These are phyloP conservation scores for Antheraea mylitta DNA, from an alignment of 1,140 invertebrate genomes.

Conservation along the genomic window DNA sequence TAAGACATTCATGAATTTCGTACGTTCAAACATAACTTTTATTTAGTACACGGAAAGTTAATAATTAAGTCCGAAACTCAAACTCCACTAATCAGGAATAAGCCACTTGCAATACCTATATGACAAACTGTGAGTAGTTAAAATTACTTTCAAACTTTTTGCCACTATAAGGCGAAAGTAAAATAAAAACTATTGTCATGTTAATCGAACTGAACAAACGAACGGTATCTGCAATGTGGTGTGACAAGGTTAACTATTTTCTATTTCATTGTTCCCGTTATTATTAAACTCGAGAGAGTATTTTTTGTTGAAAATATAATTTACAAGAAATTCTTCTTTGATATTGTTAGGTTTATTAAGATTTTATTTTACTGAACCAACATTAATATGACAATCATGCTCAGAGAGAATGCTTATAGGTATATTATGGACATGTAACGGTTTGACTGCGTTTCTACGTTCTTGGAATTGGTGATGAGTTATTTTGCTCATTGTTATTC, in stretches of 20 bases:
- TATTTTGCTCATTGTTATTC: not conserved
- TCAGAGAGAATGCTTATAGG: slow-evolving; percentile 8
- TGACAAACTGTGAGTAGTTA: not conserved
- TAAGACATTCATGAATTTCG: no score
- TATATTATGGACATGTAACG: not conserved
- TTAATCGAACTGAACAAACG: not conserved
- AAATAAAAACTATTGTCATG: not conserved
- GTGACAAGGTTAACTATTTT: no score
- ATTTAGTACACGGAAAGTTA: no score
- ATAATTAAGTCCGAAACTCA: no score
- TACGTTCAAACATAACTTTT: no score
- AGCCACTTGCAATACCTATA: no score
- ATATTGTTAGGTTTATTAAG: slow-evolving; percentile 5
- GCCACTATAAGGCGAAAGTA: not conserved
- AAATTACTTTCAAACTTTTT: not conserved
- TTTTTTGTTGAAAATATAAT: not conserved
- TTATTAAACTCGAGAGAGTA: not conserved
- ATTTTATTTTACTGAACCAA: slow-evolving; percentile 17
- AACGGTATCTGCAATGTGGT: not conserved
- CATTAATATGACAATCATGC: slow-evolving; percentile 29
- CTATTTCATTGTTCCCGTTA: not conserved
- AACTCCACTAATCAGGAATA: no score
- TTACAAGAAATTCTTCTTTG: not conserved
- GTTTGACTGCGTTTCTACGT: not conserved
- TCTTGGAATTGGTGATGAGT: not conserved